phyloP scores from a whole-genome alignment of 2,888 invertebrate genomes.

The Criorhina ranunculi region DNA sequence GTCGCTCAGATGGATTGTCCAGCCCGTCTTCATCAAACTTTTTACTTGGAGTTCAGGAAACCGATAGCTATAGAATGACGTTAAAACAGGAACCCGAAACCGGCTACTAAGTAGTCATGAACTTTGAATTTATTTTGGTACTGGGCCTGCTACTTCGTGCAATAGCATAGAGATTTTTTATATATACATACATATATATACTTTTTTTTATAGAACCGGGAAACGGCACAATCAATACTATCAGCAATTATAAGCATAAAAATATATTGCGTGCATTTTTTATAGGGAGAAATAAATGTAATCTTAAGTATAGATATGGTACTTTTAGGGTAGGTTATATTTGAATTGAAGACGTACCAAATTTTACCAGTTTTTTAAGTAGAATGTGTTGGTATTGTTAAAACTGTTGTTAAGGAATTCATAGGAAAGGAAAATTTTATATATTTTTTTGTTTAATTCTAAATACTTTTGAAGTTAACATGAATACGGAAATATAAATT shows the following conservation, averaged over 20 bases:
- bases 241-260: constrained; percentile 29
- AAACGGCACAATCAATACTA: constrained; percentile 52
- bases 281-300: constrained; percentile 41
- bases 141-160: constrained; percentile 72
- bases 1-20: constrained; percentile 80
- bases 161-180: constrained; percentile 66
- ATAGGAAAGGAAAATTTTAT: constrained; percentile 29
- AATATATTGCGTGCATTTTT: constrained; percentile 30
- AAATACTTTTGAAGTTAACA: constrained; percentile 35
- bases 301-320: constrained; percentile 40
- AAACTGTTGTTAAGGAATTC: constrained; percentile 43
- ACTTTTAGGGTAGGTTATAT: constrained; percentile 61
- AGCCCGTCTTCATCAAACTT: constrained; percentile 78
- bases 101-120: constrained; percentile 80
- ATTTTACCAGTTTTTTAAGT: constrained; percentile 61
- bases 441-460: constrained; percentile 39
- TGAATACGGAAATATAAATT: constrained; percentile 53
- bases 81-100: constrained; percentile 84
- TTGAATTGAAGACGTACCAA: constrained; percentile 40
- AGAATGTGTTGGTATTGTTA: constrained; percentile 50
- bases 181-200: constrained; percentile 11
- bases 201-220: constrained; percentile 34
- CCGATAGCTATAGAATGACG: constrained; percentile 83
- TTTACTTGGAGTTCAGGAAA: constrained; percentile 80
- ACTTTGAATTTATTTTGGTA: constrained; percentile 57